These are phyloP conservation scores for Brachionus calyciflorus DNA, from an alignment of 1,140 invertebrate species.

Conservation along the genomic window DNA sequence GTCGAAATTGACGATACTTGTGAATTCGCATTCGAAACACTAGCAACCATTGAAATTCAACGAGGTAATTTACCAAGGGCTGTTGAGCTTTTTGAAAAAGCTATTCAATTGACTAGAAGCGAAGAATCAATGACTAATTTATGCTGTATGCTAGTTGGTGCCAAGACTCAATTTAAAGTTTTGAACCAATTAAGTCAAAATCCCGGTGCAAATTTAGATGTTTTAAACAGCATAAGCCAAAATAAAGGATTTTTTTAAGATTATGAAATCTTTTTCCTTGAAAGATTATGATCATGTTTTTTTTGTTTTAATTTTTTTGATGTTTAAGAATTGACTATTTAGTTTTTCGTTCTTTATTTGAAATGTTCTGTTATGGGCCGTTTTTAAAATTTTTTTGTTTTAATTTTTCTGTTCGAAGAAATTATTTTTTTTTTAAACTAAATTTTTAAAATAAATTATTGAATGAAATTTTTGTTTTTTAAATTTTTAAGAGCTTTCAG, in stretches of 20 bases:
- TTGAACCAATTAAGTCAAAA: slow-evolving; percentile 55
- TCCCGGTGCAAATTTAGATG: slow-evolving; percentile 3
- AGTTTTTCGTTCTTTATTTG: too few species aligned
- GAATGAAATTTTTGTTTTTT: too few species aligned
- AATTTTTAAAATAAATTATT: too few species aligned
- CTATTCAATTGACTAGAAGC: slow-evolving; percentile 77
- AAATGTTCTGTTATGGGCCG: too few species aligned
- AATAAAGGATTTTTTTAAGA: slow-evolving; percentile 31
- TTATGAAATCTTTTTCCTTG: background rate
- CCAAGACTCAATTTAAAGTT: slow-evolving; percentile 77
- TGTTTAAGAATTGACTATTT: too few species aligned
- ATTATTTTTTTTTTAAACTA: too few species aligned
- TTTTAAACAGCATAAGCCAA: slow-evolving; percentile 25
- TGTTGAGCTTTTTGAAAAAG: slow-evolving; percentile 80
- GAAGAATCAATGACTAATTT: slow-evolving; percentile 81
- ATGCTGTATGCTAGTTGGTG: slow-evolving; percentile 68
- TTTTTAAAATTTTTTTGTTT: too few species aligned
- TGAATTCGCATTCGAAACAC: slow-evolving; percentile 88
- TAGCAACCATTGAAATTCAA: slow-evolving; percentile 88
- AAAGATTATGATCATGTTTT: too few species aligned
- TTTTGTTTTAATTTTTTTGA: background rate
- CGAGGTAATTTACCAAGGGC: slow-evolving; percentile 78
- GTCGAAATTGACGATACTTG: slow-evolving; percentile 83
- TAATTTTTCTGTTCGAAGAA: too few species aligned
- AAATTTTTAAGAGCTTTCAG: too few species aligned